Base-by-base conservation (phyloP, 2,888 invertebrate species). In the Cerceris rybyensis region DNA sequence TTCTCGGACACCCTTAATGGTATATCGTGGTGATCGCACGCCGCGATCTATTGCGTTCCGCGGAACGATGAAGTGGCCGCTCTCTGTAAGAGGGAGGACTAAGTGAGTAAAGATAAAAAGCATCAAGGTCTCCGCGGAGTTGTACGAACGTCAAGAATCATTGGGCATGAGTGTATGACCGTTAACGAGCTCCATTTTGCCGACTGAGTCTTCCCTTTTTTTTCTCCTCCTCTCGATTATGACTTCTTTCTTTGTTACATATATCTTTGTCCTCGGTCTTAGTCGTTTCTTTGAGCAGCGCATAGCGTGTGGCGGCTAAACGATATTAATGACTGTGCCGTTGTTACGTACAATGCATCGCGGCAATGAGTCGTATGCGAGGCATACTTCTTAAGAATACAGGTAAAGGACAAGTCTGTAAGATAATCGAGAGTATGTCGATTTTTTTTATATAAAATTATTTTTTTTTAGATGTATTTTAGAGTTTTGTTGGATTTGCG, bases 121-220 rank as follows among this genome's bases (percentile, higher is more conserved):
- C 85, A 60, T 79, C 86, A 87, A 87, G 86, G 87, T 84, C 78
- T 78, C 64, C 66, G 49, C 52, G 75, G 78, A 74, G 72, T 75
- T 72, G 82, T 84, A 77, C 72, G 74, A 87, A 85, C 81, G 82
- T 86, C 80, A 72, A 83, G 77, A 80, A 83, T 63, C 78, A 85
- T 85, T 81, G 83, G 77, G 71, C 75, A 79, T 70, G 78, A 80
- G 75, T 86, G 71, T 74, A 82, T 78, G 87, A 84, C 82, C 86
- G 80, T 80, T 86, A 86, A 87, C 85, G 81, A 86, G 71, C 79
- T 65, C 59, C 75, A 70, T 80, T 80, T 78, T 70, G 76, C 73
- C 46, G 63, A 66, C 74, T 77, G 78, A 80, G 50, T 71, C 70
- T 70, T 60, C 55, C 58, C 55, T n/a, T 16, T 43, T 68, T n/a